Evolutionary conservation across 1,140 invertebrate genomes (phyloP).

Genomic region (Radopholus similis): DNA sequence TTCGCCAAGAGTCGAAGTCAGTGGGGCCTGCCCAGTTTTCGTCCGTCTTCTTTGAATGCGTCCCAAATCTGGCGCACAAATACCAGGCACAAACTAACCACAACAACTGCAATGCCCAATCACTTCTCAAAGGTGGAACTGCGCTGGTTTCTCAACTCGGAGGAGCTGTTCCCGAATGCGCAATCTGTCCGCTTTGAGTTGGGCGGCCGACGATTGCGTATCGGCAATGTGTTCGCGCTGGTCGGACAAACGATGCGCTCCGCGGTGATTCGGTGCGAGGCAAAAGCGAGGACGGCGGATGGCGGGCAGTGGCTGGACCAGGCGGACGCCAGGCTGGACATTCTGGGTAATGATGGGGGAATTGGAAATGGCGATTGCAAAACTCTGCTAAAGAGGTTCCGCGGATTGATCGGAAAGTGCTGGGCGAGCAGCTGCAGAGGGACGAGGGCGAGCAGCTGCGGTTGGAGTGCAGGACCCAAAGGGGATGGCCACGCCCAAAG

Average conservation of each 20-base stretch:
- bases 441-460: conserved; percentile 20
- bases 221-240: background rate
- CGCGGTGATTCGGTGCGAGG: background rate
- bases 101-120: background rate
- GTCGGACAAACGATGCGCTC: background rate
- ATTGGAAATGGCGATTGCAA: no score
- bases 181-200: background rate
- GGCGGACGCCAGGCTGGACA: background rate
- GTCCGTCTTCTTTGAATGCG: no score
- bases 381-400: no score
- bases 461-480: conserved; percentile 28
- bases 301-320: background rate
- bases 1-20: background rate
- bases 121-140: background rate
- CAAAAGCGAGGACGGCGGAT: background rate
- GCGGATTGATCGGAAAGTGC: no score
- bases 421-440: conserved; percentile 22
- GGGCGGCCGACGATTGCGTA: background rate
- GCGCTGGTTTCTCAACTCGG: background rate
- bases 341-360: background rate
- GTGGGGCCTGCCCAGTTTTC: background rate
- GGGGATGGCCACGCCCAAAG: conserved; percentile 46
- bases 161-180: background rate
- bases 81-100: background rate
- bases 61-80: background rate